Percentiles rank a stretch among this genome's conserved stretches.
These are phyloP conservation scores for Macaria notata DNA, from an alignment of 2,888 invertebrate species.

Conservation along the genomic window DNA sequence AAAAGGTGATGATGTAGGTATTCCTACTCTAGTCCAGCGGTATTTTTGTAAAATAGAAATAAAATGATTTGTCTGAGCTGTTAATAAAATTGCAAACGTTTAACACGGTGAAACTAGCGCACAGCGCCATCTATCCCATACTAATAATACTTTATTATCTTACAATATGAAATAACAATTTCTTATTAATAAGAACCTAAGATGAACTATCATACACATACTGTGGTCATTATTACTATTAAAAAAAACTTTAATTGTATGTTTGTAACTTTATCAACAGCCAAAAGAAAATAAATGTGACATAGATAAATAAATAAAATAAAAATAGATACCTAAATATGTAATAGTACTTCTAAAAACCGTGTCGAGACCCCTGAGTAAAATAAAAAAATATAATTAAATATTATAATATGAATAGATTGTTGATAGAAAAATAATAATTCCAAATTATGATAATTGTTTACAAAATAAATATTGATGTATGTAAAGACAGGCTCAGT, in stretches of 20 bases:
- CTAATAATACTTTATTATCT: no score
- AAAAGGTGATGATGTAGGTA: constrained; percentile 45
- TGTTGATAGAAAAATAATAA: constrained; percentile 18
- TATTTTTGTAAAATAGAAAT: constrained; percentile 57
- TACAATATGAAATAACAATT: no score
- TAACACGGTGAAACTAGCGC: no score
- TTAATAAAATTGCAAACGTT: constrained; percentile 37
- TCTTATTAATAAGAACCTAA: no score
- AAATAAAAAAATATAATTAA: constrained; percentile 4
- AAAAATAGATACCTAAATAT: constrained; percentile 1
- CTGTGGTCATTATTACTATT: no score
- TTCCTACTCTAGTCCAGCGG: constrained; percentile 55
- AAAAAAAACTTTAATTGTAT: no score
- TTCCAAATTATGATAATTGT: constrained; percentile 24
- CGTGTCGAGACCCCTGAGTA: constrained; percentile 10
- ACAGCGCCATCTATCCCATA: no score
- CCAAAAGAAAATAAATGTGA: constrained; percentile 4
- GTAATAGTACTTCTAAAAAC: constrained; percentile 16
- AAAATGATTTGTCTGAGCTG: constrained; percentile 20
- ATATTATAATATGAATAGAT: constrained; percentile 10
- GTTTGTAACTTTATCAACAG: constrained; percentile 36
- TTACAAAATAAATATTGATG: constrained; percentile 33
- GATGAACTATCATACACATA: no score
- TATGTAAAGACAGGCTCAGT: constrained; percentile 39
- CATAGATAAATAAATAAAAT: neutral